Evolutionary conservation across 2,797 vertebrate species (phyloP), one percentile per base, ranked within the genome.

Genomic region (Microctenopoma lineatum): DNA sequence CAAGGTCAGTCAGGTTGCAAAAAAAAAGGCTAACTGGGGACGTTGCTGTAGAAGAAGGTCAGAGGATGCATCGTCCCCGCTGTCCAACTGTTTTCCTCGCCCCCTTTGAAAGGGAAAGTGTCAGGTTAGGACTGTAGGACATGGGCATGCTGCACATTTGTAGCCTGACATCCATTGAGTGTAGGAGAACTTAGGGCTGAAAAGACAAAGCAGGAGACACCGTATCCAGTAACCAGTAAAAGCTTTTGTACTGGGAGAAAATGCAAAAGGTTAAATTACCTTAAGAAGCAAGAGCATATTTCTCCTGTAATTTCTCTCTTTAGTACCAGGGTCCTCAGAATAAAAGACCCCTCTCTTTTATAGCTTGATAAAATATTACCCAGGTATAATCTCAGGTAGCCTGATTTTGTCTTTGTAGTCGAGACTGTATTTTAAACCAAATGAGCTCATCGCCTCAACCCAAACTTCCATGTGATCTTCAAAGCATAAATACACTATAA

Each of bases 241-340:
- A 62, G 62, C 86, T 74, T 88, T 92, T 91, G 88, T 91, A 84
- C 83, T 27, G n/a, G 45, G 62, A 77, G 74, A 84, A 84, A 88
- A 91, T 75, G 62, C 90, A 83, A 66, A 89, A 92, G 90, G 84
- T 92, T 87, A 89, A 87, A 90, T 94, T 92, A 92, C 91, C 85
- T 75, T 73, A 80, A 77, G 79, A 91, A 78, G 21, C 32, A 36
- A 75, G 62, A 81, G 80, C 66, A 45, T 51, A 72, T 86, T 84
- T 69, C 76, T 86, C 72, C 65, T 70, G 73, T 68, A 75, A 77
- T 83, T 90, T 84, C 76, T 84, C 73, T 74, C 72, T 59, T 81
- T 59, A 69, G 83, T 84, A 82, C 69, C 78, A 80, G 53, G 65
- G 75, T 77, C 73, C 21, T 61, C 58, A 60, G 71, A 88, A 87